Percentiles rank a stretch among this genome's conserved stretches.
Evolutionary conservation across 2,113 vertebrate genomes (phyloP).

Genomic region (Hyaena hyaena): DNA sequence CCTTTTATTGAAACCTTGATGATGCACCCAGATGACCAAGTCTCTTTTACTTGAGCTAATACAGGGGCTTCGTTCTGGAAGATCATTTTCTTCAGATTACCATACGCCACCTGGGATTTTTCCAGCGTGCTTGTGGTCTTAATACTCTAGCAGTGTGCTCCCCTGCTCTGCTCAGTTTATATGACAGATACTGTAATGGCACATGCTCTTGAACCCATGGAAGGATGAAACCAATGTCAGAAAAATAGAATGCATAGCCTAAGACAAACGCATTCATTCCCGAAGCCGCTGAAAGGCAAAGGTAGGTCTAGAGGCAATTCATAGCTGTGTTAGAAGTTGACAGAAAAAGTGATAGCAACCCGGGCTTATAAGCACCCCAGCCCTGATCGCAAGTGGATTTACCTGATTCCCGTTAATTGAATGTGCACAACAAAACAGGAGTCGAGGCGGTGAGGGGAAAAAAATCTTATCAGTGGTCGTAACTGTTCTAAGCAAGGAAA

Average conservation of each 20-base stretch:
- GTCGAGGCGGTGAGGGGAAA: background rate
- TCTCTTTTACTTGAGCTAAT: background rate
- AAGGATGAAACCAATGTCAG: slow-evolving; percentile 29
- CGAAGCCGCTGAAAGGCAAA: slow-evolving; percentile 24
- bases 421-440: background rate
- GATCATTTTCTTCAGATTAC: slow-evolving; percentile 22
- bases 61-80: background rate
- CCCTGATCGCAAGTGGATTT: slow-evolving; percentile 51
- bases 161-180: slow-evolving; percentile 6
- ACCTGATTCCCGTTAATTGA: slow-evolving; percentile 30
- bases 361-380: background rate
- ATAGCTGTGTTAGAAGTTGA: background rate
- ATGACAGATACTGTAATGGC: background rate
- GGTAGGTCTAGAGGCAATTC: background rate
- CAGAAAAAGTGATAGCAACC: background rate
- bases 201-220: slow-evolving; percentile 56
- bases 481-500: slow-evolving; percentile 64
- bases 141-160: background rate
- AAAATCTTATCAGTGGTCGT: slow-evolving; percentile 27
- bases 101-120: background rate
- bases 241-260: background rate
- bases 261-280: slow-evolving; percentile 30
- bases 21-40: background rate
- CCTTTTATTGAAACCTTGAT: background rate
- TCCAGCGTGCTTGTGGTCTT: slow-evolving; percentile 22